Base-by-base conservation (phyloP, 1,140 invertebrate genomes). In the Oryzaephilus surinamensis region DNA sequence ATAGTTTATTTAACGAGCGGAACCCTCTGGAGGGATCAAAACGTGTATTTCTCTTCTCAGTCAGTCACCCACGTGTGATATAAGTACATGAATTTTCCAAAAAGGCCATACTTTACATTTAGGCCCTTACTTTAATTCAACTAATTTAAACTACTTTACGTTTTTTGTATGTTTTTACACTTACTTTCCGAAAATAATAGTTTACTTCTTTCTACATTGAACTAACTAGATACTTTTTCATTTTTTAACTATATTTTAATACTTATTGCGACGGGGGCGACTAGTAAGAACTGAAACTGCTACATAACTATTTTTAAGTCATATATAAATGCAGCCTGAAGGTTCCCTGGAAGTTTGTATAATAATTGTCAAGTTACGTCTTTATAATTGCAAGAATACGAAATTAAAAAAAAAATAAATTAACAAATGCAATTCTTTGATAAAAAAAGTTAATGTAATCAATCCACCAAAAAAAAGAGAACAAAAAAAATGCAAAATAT, bases 181-280 rank as follows among this genome's bases (percentile, higher is more conserved):
- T 24, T 24, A 24, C 11, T 24, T 24, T n/a, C 23, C n/a, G n/a
- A n/a, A n/a, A n/a, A n/a, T n/a, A n/a, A n/a, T n/a, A n/a, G n/a
- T n/a, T n/a, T n/a, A n/a, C n/a, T n/a, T n/a, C n/a, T n/a, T n/a
- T n/a, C n/a, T n/a, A n/a, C n/a, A n/a, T n/a, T n/a, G n/a, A n/a
- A n/a, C n/a, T n/a, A n/a, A n/a, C n/a, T 32, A 32, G 29, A 30
- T 32, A 39, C 14, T 39, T 35, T 23, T 15, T 12, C 29, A 15
- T 12, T 11, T 12, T 23, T n/a, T 23, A 23, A 23, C 21, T 7
- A 23, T 23, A 7, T 23, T 24, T 16, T 23, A 48, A 54, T 50
- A 54, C 47, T 51, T 54, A 51, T 51, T 50, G 52, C 47, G 43
- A 54, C 43, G 34, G 40, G n/a, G 44, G 46, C 41, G 43, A 52